phyloP scores from a whole-genome alignment of 2,797 vertebrate species.

The Clarias pachynema region DNA sequence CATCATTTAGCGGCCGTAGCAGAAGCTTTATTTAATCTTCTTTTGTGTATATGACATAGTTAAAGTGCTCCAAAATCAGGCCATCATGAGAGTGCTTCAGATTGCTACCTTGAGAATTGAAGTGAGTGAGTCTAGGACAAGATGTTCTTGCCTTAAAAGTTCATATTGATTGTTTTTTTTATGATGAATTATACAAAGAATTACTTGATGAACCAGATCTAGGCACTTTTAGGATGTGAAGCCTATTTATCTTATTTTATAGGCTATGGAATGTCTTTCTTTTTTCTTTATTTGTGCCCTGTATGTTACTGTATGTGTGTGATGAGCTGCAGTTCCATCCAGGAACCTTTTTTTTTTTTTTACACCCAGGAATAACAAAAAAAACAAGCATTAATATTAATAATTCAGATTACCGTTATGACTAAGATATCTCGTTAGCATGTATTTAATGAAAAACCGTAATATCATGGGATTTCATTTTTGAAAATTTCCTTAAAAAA shows the following conservation, averaged over 20 bases:
- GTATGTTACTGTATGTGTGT: neutral
- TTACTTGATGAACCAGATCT: constrained; percentile 31
- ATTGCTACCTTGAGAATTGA: constrained; percentile 40
- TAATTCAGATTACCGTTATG: constrained; percentile 75
- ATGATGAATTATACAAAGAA: constrained; percentile 49
- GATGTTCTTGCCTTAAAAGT: constrained; percentile 34
- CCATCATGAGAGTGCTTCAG: constrained; percentile 46
- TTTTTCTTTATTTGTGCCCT: neutral
- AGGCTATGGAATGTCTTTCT: constrained; percentile 7
- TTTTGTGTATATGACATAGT: constrained; percentile 46
- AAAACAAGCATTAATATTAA: constrained; percentile 69
- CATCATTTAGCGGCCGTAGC: constrained; percentile 26
- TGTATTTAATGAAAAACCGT: constrained; percentile 80
- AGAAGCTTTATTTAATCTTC: constrained; percentile 34
- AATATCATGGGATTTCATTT: constrained; percentile 77
- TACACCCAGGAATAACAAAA: constrained; percentile 48
- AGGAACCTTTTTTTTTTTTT: constrained; percentile 24
- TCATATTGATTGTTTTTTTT: constrained; percentile 49
- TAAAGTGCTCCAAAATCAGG: constrained; percentile 45
- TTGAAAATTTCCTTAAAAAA: constrained; percentile 69
- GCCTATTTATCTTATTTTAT: constrained; percentile 32
- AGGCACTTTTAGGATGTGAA: constrained; percentile 33
- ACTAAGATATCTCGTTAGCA: constrained; percentile 79
- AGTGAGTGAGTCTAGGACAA: constrained; percentile 45
- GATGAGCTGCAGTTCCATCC: neutral